A percentile compares a stretch with the other conserved stretches of the same genome.
These are phyloP conservation scores for Timema podura DNA, from an alignment of 2,888 invertebrate species.

Conservation along the genomic window DNA sequence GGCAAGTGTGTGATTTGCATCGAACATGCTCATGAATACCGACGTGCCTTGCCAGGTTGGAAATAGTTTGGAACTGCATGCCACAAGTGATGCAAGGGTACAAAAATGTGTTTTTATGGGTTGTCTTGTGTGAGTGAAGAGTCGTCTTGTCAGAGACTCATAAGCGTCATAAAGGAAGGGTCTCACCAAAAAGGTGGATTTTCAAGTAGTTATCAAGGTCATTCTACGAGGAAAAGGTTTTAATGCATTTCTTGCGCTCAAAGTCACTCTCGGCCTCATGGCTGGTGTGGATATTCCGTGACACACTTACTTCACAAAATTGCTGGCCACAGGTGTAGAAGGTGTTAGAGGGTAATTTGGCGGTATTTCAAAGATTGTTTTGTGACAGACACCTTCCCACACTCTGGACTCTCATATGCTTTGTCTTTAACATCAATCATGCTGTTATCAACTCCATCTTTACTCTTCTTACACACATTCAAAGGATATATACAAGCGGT, in stretches of 20 bases:
- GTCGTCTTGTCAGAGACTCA: constrained; percentile 1
- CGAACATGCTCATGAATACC: neutral
- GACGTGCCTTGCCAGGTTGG: neutral
- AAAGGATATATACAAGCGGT: too few relatives aligned
- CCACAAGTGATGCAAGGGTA: neutral
- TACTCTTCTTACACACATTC: too few relatives aligned
- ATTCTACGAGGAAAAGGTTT: neutral
- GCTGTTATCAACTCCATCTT: too few relatives aligned
- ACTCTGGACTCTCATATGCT: too few relatives aligned
- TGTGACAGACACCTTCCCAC: too few relatives aligned
- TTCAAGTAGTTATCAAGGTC: neutral
- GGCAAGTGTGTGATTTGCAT: too few relatives aligned
- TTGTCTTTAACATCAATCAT: too few relatives aligned
- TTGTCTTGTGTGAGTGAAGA: constrained; percentile 4
- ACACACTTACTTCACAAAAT: too few relatives aligned
- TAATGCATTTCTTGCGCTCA: neutral
- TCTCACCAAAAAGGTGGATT: neutral
- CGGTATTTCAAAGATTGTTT: too few relatives aligned
- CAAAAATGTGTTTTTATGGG: neutral
- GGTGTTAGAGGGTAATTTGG: too few relatives aligned
- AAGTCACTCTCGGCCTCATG: constrained; percentile 1
- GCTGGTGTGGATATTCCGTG: neutral
- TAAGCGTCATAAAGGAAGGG: constrained; percentile 3
- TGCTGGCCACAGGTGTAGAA: too few relatives aligned
- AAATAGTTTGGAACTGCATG: neutral